phyloP scores from a whole-genome alignment of 2,113 vertebrate species.

The Empidonax traillii region DNA sequence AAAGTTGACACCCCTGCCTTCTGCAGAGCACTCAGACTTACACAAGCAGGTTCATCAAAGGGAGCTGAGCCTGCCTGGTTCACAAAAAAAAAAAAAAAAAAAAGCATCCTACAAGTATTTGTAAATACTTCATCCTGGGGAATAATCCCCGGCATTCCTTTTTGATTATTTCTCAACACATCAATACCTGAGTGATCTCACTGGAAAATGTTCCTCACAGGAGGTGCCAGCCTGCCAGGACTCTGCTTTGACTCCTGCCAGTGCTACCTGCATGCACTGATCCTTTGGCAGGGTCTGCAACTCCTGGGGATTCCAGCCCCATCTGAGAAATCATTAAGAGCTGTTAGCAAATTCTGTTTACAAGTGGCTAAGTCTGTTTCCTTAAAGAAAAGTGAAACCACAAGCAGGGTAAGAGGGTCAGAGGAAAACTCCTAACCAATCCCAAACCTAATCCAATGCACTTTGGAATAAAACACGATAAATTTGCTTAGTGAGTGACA shows the following conservation, averaged over 20 bases:
- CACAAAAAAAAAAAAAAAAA: background rate
- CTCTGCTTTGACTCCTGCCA: background rate
- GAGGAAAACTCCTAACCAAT: background rate
- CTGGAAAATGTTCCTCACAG: background rate
- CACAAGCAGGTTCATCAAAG: background rate
- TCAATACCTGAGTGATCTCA: background rate
- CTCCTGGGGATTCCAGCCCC: background rate
- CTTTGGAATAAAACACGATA: background rate
- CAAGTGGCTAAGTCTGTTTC: background rate
- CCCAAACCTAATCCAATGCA: background rate
- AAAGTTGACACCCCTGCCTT: background rate
- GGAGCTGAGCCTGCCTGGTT: background rate
- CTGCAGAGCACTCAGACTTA: background rate
- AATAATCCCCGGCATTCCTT: background rate
- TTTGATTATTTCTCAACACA: background rate
- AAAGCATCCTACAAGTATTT: background rate
- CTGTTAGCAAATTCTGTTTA: background rate
- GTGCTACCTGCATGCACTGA: background rate
- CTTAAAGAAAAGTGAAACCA: background rate
- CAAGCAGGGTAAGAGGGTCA: background rate
- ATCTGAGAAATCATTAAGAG: background rate
- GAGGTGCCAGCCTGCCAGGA: background rate
- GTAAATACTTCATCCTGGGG: background rate
- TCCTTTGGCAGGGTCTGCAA: background rate
- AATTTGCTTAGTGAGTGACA: background rate